phyloP scores from a whole-genome alignment of 2,797 vertebrate species.

The Trematomus bernacchii region DNA sequence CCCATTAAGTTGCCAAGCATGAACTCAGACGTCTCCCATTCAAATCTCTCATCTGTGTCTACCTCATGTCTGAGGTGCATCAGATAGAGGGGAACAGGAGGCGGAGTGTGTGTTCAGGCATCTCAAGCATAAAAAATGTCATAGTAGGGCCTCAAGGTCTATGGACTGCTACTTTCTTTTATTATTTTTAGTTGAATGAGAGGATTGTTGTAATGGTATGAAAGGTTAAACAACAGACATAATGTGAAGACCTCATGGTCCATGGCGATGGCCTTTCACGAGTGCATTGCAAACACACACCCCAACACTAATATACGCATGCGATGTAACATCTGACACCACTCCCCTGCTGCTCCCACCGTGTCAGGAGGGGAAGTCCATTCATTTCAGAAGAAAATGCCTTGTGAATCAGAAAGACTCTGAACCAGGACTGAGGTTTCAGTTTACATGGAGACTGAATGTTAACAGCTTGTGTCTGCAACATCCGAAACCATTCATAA shows the following conservation, averaged over 20 bases:
- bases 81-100: conserved; percentile 9
- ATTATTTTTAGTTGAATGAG: conserved; percentile 35
- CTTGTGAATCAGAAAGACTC: conserved; percentile 70
- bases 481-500: conserved; percentile 73
- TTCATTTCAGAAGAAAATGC: conserved; percentile 72
- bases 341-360: conserved; percentile 69
- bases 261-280: conserved; percentile 27
- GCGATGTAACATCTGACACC: conserved; percentile 72
- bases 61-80: conserved; percentile 43
- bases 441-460: conserved; percentile 67
- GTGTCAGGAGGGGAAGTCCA: conserved; percentile 73
- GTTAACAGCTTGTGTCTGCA: conserved; percentile 66
- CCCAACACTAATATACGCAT: conserved; percentile 35
- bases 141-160: conserved; percentile 12
- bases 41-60: conserved; percentile 52
- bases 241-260: conserved; percentile 54
- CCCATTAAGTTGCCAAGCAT: conserved; percentile 59
- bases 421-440: conserved; percentile 66
- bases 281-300: conserved; percentile 23
- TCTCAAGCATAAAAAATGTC: conserved; percentile 11
- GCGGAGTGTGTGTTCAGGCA: conserved; percentile 6
- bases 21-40: conserved; percentile 61
- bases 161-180: conserved; percentile 1
- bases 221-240: conserved; percentile 23
- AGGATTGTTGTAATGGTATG: conserved; percentile 29